Percentiles rank a stretch among this genome's conserved stretches.
These are phyloP conservation scores for Amyelois transitella DNA, from an alignment of 1,140 invertebrate species.

Conservation along the genomic window DNA sequence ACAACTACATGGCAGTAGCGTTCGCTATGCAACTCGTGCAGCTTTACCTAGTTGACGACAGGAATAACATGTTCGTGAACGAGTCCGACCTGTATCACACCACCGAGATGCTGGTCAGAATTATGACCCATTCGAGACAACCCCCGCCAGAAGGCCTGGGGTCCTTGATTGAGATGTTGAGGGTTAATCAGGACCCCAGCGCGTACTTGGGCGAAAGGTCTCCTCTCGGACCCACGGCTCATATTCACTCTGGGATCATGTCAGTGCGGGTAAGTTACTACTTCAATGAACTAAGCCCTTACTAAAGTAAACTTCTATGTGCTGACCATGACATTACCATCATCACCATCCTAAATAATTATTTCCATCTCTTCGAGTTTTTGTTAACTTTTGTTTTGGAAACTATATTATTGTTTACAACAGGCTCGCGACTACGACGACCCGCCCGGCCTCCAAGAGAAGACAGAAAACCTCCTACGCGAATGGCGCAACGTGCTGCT, in stretches of 20 bases:
- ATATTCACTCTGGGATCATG: constrained; percentile 94
- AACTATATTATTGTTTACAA: constrained; percentile 13
- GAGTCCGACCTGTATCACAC: constrained; percentile 91
- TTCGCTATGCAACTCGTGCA: constrained; percentile 95
- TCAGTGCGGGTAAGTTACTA: constrained; percentile 79
- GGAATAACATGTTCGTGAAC: constrained; percentile 83
- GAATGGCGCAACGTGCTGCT: constrained; percentile 97
- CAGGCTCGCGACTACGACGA: constrained; percentile 94
- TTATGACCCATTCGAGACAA: constrained; percentile 82
- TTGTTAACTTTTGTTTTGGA: too few relatives aligned
- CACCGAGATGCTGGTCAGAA: constrained; percentile 85
- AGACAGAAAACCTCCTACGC: constrained; percentile 93
- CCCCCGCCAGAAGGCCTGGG: constrained; percentile 86
- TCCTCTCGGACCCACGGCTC: constrained; percentile 84
- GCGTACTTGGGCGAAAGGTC: constrained; percentile 81
- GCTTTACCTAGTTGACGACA: constrained; percentile 90
- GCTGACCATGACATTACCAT: too few relatives aligned
- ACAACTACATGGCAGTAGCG: constrained; percentile 86
- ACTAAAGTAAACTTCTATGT: too few relatives aligned
- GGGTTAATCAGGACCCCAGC: constrained; percentile 81
- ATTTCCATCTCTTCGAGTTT: too few relatives aligned
- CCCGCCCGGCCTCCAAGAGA: constrained; percentile 94
- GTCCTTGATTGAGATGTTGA: constrained; percentile 83
- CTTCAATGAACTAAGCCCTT: not conserved
- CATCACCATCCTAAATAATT: too few relatives aligned